Evolutionary conservation across 2,113 vertebrate genomes (phyloP), one percentile per base, ranked within the genome.

Genomic region (Zosterops hypoxanthus): DNA sequence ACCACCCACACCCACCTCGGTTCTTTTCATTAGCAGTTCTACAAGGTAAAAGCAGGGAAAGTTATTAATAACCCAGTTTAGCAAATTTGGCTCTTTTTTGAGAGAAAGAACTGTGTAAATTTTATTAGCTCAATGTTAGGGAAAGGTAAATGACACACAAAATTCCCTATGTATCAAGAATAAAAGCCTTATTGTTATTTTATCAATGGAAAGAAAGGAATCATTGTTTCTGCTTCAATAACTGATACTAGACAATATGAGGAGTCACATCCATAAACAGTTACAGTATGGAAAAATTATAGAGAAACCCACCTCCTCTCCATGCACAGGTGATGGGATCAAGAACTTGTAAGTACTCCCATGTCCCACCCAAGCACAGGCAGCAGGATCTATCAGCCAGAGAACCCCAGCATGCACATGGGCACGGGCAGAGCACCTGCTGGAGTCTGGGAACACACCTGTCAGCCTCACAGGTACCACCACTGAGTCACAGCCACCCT

Each of bases 131-230:
- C 53, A 55, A 34, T 11, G 11, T 21, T 52, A 39, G 11, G 52
- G 56, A 71, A 94, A 94, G 47, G 76, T 81, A 94, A 95, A 83
- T 46, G 24, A 59, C 44, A 86, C 33, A n/a, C 3, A 79, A 26
- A 76, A 89, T 73, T 61, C 31, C 31, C 18, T 60, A 28, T 13
- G 6, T 33, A 91, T 66, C 18, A 25, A 24, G 34, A 88, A 59
- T 77, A 77, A 77, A 90, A 87, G 14, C 29, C 15, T 55, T 41
- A 5, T 9, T 86, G 12, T 42, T 85, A 57, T 85, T 85, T 16
- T 82, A 80, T 55, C 34, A 64, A 25, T 5, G 33, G 15, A 61
- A 88, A 92, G 25, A 86, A 68, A 77, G 0, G 72, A 88, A 81
- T 57, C 4, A 71, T 44, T 91, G 61, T 82, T 95, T 79, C 78